Conservation (phyloP, 2,797 vertebrate species). For the Hozukius guyotensis region DNA sequence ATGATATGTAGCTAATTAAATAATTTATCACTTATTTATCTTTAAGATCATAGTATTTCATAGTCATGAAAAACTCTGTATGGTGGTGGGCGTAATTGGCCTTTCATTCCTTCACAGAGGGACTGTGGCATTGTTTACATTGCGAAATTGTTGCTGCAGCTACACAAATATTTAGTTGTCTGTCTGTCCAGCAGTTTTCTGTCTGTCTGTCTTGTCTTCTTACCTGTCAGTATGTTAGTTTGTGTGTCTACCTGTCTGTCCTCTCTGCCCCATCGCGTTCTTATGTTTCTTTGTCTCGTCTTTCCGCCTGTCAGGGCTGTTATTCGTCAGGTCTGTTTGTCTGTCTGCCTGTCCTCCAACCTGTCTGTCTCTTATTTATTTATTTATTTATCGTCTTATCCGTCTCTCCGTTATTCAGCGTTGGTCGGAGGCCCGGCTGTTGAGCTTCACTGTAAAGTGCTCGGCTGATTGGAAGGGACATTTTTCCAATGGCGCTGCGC, state of each 20-base stretch:
- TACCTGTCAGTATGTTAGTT: neutral
- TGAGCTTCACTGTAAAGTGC: conserved; percentile 76
- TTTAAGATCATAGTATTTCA: neutral
- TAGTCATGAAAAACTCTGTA: neutral
- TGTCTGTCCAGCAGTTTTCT: neutral
- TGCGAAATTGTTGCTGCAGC: neutral
- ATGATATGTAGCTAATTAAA: neutral
- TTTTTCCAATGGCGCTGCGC: conserved; percentile 79
- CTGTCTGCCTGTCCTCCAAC: conserved; percentile 23
- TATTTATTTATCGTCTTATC: conserved; percentile 51
- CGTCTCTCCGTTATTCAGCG: conserved; percentile 52
- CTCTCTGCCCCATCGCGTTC: conserved; percentile 1
- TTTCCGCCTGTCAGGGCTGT: conserved; percentile 37
- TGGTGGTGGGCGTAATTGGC: neutral
- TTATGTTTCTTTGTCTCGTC: conserved; percentile 37
- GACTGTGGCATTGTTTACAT: neutral
- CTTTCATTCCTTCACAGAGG: neutral
- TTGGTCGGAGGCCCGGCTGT: conserved; percentile 48
- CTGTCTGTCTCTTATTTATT: conserved; percentile 48
- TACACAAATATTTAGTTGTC: neutral
- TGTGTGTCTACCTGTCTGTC: conserved; percentile 27
- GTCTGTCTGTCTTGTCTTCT: conserved; percentile 4
- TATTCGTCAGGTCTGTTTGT: conserved; percentile 30
- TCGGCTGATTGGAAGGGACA: conserved; percentile 81
- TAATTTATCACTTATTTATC: neutral